Conservation (phyloP, 1,140 invertebrate genomes). For the Pteromalus puparum region DNA sequence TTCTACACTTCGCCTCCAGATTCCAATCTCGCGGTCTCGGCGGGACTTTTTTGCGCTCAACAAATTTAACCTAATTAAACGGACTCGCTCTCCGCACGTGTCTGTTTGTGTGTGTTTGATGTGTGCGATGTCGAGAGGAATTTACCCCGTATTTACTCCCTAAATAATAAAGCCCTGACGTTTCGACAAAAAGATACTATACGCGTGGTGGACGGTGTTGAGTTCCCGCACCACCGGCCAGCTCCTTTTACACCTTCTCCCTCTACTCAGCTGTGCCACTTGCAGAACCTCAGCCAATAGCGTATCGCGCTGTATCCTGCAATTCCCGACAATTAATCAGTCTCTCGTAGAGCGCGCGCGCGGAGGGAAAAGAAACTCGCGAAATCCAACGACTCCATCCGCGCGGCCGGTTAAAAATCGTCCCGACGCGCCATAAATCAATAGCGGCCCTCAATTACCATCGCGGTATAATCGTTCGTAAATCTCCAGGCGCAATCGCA, state of each 20-base stretch:
- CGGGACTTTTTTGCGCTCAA: neutral
- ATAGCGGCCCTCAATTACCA: constrained; percentile 19
- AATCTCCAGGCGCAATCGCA: constrained; percentile 7
- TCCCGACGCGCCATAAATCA: constrained; percentile 1
- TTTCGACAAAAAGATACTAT: no score
- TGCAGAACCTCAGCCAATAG: neutral
- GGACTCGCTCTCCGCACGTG: neutral
- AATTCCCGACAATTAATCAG: constrained; percentile 27
- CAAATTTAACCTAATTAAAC: neutral
- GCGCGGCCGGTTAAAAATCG: neutral
- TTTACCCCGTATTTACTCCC: neutral
- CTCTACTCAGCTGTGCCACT: neutral
- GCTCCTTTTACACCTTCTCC: neutral
- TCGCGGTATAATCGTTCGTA: constrained; percentile 9
- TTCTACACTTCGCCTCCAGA: neutral
- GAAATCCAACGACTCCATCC: neutral
- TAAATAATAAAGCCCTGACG: neutral
- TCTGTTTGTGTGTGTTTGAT: no score
- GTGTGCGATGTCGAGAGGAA: neutral
- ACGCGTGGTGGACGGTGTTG: neutral
- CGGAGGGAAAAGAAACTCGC: neutral
- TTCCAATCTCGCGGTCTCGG: neutral
- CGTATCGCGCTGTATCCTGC: neutral
- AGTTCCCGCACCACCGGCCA: neutral
- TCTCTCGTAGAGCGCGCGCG: neutral